Conservation (phyloP, 92 coral and sea anemone species). For the Pocillopora meandrina region DNA sequence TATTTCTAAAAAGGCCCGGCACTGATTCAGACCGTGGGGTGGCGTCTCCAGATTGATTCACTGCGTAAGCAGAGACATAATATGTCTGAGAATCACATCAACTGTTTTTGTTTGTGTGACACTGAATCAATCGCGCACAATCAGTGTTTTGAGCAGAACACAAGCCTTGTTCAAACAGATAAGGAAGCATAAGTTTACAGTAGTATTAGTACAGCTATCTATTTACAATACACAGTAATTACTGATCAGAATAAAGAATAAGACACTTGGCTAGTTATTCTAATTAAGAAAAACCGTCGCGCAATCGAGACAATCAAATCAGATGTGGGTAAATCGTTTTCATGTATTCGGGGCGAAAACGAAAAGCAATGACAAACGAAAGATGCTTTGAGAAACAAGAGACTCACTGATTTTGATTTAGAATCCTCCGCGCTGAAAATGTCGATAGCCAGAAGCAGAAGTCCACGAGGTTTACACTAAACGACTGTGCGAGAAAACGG, state of each 20-base stretch:
- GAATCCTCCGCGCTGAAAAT: background rate
- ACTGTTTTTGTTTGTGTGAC: too few species aligned
- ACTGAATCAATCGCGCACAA: too few species aligned
- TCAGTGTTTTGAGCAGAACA: too few species aligned
- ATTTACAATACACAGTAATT: background rate
- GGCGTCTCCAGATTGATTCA: too few species aligned
- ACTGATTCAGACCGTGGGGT: too few species aligned
- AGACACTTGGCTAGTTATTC: background rate
- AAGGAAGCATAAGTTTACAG: background rate
- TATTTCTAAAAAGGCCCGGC: too few species aligned
- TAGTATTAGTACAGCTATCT: background rate
- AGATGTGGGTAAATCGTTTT: background rate
- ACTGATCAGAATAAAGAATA: slow-evolving; percentile 10
- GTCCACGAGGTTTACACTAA: background rate
- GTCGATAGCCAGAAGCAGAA: background rate
- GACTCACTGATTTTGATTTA: background rate
- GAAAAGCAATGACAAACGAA: background rate
- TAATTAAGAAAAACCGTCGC: background rate
- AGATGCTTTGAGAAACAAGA: background rate
- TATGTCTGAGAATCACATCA: too few species aligned
- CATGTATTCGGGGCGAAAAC: background rate
- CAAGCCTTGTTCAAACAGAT: background rate
- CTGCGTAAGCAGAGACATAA: too few species aligned
- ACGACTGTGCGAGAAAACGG: too few species aligned
- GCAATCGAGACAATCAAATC: background rate